Conservation (phyloP, 2,113 vertebrate genomes). For the Brachyistius frenatus region DNA sequence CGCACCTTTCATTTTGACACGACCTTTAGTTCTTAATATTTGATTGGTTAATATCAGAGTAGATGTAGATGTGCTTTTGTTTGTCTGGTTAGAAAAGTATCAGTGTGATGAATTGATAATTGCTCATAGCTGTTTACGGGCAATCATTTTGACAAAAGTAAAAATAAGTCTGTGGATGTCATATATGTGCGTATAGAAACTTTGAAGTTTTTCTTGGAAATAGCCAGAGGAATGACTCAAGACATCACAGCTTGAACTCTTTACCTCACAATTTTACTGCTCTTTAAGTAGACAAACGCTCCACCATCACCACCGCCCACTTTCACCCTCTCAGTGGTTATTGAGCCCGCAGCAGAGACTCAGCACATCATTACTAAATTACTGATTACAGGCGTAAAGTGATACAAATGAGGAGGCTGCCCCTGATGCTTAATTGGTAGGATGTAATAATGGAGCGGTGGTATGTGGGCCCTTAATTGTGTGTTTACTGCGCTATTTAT, state of each 20-base stretch:
- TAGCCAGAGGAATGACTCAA: background rate
- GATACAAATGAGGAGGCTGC: conserved; percentile 73
- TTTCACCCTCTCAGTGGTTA: conserved; percentile 55
- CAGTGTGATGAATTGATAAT: conserved; percentile 10
- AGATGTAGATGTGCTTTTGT: conserved; percentile 29
- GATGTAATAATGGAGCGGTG: conserved; percentile 77
- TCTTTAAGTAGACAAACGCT: conserved; percentile 17
- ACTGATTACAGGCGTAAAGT: conserved; percentile 74
- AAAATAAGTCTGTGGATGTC: background rate
- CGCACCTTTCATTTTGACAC: conserved; percentile 40
- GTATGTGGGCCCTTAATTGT: conserved; percentile 81
- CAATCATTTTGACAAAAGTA: background rate
- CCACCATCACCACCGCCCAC: conserved; percentile 36
- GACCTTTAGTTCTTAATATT: conserved; percentile 42
- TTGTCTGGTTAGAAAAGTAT: conserved; percentile 38
- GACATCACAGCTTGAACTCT: background rate
- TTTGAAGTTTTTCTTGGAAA: background rate
- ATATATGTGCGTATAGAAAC: background rate
- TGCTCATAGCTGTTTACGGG: conserved; percentile 5
- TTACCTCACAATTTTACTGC: conserved; percentile 10
- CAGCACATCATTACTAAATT: conserved; percentile 71
- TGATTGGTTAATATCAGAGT: conserved; percentile 28
- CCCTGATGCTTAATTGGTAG: conserved; percentile 77
- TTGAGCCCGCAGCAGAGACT: conserved; percentile 58
- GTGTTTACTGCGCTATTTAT: conserved; percentile 82